Evolutionary conservation across 2,888 invertebrate genomes (phyloP).

Genomic region (Andricus quercusramuli): DNA sequence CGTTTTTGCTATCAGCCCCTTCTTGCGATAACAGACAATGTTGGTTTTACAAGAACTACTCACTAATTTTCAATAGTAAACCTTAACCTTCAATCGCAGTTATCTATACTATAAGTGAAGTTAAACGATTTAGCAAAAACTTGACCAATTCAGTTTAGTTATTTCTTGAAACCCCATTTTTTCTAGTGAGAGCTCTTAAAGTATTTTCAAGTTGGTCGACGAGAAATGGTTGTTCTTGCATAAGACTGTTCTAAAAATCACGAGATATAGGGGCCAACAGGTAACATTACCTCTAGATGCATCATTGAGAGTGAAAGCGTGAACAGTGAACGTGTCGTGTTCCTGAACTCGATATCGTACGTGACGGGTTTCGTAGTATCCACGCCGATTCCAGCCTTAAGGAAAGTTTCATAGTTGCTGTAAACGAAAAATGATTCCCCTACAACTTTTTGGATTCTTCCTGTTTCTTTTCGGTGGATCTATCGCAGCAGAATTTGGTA

Average conservation of each 20-base stretch:
- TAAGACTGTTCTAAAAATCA: constrained; percentile 13
- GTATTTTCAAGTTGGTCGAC: not conserved
- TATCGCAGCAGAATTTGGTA: constrained; percentile 68
- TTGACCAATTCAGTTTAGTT: too few species aligned
- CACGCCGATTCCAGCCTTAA: constrained; percentile 24
- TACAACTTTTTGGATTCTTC: constrained; percentile 42
- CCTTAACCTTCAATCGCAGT: too few species aligned
- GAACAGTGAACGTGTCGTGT: constrained; percentile 55
- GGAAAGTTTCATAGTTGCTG: constrained; percentile 42
- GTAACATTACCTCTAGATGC: constrained; percentile 62
- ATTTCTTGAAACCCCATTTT: too few species aligned
- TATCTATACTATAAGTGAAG: too few species aligned
- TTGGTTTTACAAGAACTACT: too few species aligned
- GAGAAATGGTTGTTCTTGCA: not conserved
- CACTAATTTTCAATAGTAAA: too few species aligned
- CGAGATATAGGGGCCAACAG: not conserved
- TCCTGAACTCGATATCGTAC: constrained; percentile 49
- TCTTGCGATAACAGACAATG: too few species aligned
- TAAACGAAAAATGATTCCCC: not conserved
- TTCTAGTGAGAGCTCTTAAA: not conserved
- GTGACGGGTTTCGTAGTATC: constrained; percentile 34
- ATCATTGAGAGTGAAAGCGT: constrained; percentile 75
- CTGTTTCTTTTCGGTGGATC: constrained; percentile 45
- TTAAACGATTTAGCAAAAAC: too few species aligned
- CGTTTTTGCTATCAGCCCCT: too few species aligned